Conservation (phyloP, 2,888 invertebrate genomes). For the Agrilus cyanescens region DNA sequence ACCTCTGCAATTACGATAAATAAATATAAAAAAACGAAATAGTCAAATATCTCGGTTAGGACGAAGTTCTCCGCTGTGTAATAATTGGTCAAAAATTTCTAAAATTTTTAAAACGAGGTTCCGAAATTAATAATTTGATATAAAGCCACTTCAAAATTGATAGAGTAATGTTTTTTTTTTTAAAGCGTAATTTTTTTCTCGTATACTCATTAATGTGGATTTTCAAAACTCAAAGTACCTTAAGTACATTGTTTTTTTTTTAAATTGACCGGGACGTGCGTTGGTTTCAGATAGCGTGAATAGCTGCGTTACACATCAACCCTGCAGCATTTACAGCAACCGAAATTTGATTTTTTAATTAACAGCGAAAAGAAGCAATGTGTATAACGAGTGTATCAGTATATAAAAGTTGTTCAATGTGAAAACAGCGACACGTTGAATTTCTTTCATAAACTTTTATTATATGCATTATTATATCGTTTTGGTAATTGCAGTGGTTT, state of each 20-base stretch:
- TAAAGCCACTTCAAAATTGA: too few species aligned
- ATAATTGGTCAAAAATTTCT: too few species aligned
- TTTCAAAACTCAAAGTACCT: too few species aligned
- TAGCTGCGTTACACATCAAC: slow-evolving; percentile 31
- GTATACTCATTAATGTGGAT: too few species aligned
- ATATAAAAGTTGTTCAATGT: slow-evolving; percentile 22
- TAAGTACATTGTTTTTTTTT: background rate
- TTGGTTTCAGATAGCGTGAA: slow-evolving; percentile 34
- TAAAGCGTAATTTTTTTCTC: too few species aligned
- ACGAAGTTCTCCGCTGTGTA: too few species aligned
- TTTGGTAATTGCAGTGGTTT: slow-evolving; percentile 21
- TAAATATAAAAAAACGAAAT: too few species aligned
- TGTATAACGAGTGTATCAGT: slow-evolving; percentile 33
- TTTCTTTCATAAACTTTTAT: slow-evolving; percentile 20
- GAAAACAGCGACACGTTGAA: slow-evolving; percentile 17
- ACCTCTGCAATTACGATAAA: too few species aligned
- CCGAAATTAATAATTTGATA: too few species aligned
- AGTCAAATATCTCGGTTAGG: too few species aligned
- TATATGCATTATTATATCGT: slow-evolving; percentile 14
- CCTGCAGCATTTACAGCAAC: slow-evolving; percentile 32
- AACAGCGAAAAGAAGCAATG: slow-evolving; percentile 35
- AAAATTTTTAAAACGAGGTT: too few species aligned
- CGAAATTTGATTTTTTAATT: slow-evolving; percentile 33
- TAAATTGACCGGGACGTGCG: background rate
- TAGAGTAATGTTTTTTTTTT: too few species aligned